Evolutionary conservation across 2,888 invertebrate species (phyloP), one percentile per base, ranked within the genome.

Genomic region (Trachelus troglodyta): DNA sequence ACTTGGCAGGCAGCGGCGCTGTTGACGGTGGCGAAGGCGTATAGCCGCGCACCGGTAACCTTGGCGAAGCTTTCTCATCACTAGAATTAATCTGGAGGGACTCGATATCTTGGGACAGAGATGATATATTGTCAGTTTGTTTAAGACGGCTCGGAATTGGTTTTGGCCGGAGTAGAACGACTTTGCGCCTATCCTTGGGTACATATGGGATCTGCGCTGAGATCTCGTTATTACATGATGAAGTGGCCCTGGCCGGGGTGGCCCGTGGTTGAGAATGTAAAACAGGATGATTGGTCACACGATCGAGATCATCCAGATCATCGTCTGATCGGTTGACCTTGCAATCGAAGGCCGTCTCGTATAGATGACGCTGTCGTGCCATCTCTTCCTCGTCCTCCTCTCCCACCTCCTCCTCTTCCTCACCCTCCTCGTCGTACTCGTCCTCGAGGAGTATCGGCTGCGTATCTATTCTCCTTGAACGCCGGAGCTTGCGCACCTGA

Each of bases 271-370:
- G 79, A 2, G 81, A 75, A 78, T 90, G 91, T 76, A 97, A 92
- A 76, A 96, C 94, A 23, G 96, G 95, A 87, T 96, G 96, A 89
- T 96, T 97, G 83, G 96, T 95, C 81, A 97, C 95, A 80, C 96
- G 94, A 86, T 97, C 96, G 76, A 97, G 94, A 85, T 96, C 95
- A 88, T 97, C 96, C 89, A 97, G 93, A 85, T 97, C 96, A 90
- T 95, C 95, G 86, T 95, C 95, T 12, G 96, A 96, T 83, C 96
- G 95, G 89, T 95, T 95, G 87, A 97, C 95, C 92, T 96, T 96
- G 92, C 96, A 96, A 92, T 97, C 97, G 92, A 97, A 97, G 79
- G 97, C 97, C 78, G 97, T 97, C 92, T 97, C 97, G 91, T 97
- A 97, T 78, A 97, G 94, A 92, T 96, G 96, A 87, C 96, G 94